These are phyloP conservation scores for Leptoteleia sp. DNA, from an alignment of 1,140 invertebrate genomes.

Conservation along the genomic window DNA sequence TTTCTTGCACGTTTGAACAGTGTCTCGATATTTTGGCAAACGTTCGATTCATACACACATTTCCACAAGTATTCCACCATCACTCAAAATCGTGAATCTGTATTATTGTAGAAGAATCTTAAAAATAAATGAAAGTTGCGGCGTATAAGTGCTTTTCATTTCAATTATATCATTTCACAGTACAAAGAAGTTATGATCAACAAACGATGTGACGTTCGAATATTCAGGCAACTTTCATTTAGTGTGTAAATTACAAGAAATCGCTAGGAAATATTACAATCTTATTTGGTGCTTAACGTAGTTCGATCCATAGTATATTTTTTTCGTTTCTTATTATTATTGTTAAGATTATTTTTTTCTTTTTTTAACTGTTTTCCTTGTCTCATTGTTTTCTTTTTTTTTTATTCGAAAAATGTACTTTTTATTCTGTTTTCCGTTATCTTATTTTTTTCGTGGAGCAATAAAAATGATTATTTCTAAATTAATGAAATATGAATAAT, in stretches of 20 bases:
- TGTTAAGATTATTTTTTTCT: no score
- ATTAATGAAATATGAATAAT: constrained; percentile 78
- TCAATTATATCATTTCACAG: no score
- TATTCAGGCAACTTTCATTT: constrained; percentile 75
- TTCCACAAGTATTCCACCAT: constrained; percentile 73
- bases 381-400: constrained; percentile 51
- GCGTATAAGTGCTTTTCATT: no score
- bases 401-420: constrained; percentile 35
- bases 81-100: constrained; percentile 68
- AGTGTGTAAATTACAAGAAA: constrained; percentile 74
- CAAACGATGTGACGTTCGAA: constrained; percentile 28
- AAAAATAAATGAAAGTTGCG: constrained; percentile 77
- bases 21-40: constrained; percentile 69
- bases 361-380: no score
- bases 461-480: constrained; percentile 66
- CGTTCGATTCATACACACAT: constrained; percentile 70
- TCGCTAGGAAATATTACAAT: constrained; percentile 76
- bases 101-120: constrained; percentile 56
- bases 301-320: constrained; percentile 65
- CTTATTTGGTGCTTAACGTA: constrained; percentile 75
- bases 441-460: constrained; percentile 23
- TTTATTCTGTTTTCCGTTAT: constrained; percentile 12
- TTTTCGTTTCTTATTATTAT: neutral
- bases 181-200: constrained; percentile 20
- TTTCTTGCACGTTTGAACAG: constrained; percentile 46